phyloP scores from a whole-genome alignment of 1,140 invertebrate genomes.

The Calliopsis andreniformis region DNA sequence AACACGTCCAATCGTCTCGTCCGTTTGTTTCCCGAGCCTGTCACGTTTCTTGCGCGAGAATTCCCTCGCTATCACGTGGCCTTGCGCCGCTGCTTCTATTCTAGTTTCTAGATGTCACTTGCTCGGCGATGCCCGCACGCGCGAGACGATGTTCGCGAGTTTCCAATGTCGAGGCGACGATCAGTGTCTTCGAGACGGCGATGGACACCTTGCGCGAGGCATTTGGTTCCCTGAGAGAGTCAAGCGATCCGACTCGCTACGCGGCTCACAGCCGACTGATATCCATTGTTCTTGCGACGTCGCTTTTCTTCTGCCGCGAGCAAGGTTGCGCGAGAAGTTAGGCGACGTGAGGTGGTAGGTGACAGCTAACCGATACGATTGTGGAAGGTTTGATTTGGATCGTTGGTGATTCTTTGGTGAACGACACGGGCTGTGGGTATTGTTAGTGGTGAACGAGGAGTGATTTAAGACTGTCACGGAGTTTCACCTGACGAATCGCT shows the following conservation, averaged over 20 bases:
- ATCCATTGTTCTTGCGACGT: slow-evolving; percentile 20
- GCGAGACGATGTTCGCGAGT: not conserved
- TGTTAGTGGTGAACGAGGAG: not conserved
- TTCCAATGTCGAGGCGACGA: not conserved
- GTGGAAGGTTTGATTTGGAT: not conserved
- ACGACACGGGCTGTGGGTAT: not conserved
- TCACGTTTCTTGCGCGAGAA: not conserved
- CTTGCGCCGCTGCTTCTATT: slow-evolving; percentile 6
- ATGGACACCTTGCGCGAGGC: not conserved
- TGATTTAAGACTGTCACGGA: slow-evolving; percentile 18
- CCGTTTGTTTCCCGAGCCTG: not conserved
- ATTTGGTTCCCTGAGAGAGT: not conserved
- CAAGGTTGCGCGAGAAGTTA: slow-evolving; percentile 29
- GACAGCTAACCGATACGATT: not conserved
- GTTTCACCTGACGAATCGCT: slow-evolving; percentile 33
- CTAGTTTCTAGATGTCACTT: not conserved
- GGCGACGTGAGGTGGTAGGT: not conserved
- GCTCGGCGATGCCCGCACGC: not conserved
- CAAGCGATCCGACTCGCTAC: slow-evolving; percentile 15
- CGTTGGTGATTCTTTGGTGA: not conserved
- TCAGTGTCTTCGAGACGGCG: not conserved
- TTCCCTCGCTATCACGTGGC: not conserved
- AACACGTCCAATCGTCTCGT: not conserved
- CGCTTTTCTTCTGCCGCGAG: not conserved
- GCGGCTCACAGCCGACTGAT: slow-evolving; percentile 49